A percentile compares a stretch with the other conserved stretches of the same genome.
phyloP scores from a whole-genome alignment of 2,888 invertebrate species.

The Drosophila lutescens region DNA sequence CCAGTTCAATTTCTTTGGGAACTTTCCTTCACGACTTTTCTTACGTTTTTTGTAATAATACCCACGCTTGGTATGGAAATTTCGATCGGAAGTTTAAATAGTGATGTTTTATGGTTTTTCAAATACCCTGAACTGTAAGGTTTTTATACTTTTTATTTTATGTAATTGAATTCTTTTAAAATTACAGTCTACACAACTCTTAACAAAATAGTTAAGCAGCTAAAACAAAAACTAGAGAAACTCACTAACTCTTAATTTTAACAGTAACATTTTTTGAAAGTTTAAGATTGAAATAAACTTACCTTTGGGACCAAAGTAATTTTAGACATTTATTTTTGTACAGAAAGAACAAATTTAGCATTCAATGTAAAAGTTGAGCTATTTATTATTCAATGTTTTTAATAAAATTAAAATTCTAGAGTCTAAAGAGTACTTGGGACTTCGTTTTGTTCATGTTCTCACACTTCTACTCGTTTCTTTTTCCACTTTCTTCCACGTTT shows the following conservation, averaged over 20 bases:
- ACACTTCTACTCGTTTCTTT: slow-evolving; percentile 32
- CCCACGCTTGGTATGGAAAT: slow-evolving; percentile 29
- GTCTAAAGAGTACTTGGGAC: slow-evolving; percentile 1
- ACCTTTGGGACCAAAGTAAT: too few species aligned
- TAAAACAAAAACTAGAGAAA: too few species aligned
- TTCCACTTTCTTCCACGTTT: slow-evolving; percentile 24
- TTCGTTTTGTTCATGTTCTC: not conserved
- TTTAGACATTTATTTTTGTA: too few species aligned
- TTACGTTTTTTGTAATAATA: slow-evolving; percentile 43
- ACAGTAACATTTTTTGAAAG: not conserved
- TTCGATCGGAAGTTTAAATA: slow-evolving; percentile 26
- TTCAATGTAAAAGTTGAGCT: too few species aligned
- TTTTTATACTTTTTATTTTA: not conserved
- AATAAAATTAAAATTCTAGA: not conserved
- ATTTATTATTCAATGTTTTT: too few species aligned
- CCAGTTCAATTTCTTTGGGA: slow-evolving; percentile 28
- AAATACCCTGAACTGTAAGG: slow-evolving; percentile 8
- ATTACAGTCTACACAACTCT: not conserved
- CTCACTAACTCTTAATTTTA: too few species aligned
- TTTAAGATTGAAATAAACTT: too few species aligned
- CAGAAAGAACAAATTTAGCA: too few species aligned
- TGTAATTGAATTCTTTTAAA: not conserved
- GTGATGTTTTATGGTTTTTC: too few species aligned
- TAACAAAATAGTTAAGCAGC: not conserved
- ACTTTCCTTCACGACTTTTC: slow-evolving; percentile 40